Base-by-base conservation (phyloP, 2,113 vertebrate genomes). In the Nerophis ophidion region DNA sequence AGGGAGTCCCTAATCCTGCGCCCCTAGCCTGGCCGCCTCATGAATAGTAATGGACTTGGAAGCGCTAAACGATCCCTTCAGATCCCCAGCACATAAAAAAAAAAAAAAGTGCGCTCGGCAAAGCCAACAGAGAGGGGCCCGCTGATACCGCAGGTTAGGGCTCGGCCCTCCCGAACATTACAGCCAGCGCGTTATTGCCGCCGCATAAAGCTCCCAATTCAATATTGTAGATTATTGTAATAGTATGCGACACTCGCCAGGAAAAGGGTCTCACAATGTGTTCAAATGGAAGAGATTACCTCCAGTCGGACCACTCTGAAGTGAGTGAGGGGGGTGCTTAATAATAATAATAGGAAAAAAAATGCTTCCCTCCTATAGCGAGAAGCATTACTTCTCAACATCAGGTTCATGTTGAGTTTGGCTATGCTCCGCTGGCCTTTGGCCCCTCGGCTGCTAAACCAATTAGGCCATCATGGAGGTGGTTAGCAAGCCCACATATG, bases 21-120 rank as follows among this genome's bases (percentile, higher is more conserved):
- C 89, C 86, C 79, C 83, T 72, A 76, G 87, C 84, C 85, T 77
- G 81, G 85, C 80, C 82, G 76, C 79, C 88, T 91, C 87, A 91
- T 91, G 89, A 90, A 91, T 91, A 91, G 86, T 88, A 90, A 90
- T 87, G 79, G 81, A 69, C 68, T 77, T 82, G 83, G 82, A 87
- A 83, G 81, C 81, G 81, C 83, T 86, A 88, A 90, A 86, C 79
- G 86, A 84, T 88, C 86, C 83, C 75, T 71, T 84, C 80, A 87
- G 83, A 87, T 84, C 84, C 54, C 54, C 77, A n/a, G 67, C 61
- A 70, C 83, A 77, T 74, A 85, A 81, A 85, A 81, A 83, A 70
- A 81, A 77, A 75, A 85, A 81, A 85, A 81, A 83, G 77, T 82
- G 76, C 80, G 72, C 71, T 83, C 54, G 69, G 79, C 72, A 63